Evolutionary conservation across 2,113 vertebrate species (phyloP).

Genomic region (Sclerurus mexicanus): DNA sequence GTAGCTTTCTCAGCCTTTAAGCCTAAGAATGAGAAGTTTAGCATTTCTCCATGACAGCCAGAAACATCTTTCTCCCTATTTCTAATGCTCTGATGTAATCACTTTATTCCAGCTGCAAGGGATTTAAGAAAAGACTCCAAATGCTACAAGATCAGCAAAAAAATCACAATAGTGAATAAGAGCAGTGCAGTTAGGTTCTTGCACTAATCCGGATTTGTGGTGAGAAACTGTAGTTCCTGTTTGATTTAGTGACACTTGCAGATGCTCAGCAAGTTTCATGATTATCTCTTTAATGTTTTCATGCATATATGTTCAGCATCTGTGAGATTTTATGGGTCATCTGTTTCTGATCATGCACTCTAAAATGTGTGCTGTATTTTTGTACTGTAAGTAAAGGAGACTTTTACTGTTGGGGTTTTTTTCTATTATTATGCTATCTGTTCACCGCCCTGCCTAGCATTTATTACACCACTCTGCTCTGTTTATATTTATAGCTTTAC

Average conservation of each 20-base stretch:
- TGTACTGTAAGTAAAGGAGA: neutral
- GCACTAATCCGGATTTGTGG: neutral
- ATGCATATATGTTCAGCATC: neutral
- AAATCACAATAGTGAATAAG: neutral
- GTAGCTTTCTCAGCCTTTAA: conserved; percentile 1
- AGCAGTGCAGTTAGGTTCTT: neutral
- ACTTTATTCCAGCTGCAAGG: conserved; percentile 7
- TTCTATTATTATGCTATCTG: neutral
- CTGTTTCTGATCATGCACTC: neutral
- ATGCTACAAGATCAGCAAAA: conserved; percentile 14
- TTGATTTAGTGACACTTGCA: neutral
- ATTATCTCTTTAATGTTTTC: conserved; percentile 18
- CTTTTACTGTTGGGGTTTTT: neutral
- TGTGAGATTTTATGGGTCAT: conserved; percentile 12
- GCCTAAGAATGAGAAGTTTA: neutral
- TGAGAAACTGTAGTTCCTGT: neutral
- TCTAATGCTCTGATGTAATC: conserved; percentile 16
- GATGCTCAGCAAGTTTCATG: conserved; percentile 5
- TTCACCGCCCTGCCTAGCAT: neutral
- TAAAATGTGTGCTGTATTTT: neutral
- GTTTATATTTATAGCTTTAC: neutral
- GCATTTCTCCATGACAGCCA: neutral
- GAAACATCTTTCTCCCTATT: neutral
- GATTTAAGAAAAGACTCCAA: conserved; percentile 19
- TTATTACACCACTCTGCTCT: neutral